Evolutionary conservation across 2,797 vertebrate species (phyloP), one percentile per base, ranked within the genome.

Genomic region (Manis pentadactyla): DNA sequence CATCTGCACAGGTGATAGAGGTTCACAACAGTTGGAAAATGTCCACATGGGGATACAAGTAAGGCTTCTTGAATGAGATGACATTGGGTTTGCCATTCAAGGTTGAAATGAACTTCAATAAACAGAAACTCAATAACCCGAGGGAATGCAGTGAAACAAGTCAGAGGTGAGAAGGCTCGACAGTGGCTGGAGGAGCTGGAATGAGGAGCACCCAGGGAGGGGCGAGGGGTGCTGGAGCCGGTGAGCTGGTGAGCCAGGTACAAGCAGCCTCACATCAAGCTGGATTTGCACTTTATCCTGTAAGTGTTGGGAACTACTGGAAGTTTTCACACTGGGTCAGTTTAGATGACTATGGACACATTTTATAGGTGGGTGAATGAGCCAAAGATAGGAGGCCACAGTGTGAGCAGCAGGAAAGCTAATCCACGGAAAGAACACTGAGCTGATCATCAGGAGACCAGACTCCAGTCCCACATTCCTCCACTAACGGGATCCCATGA

Each of bases 311-410:
- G 18, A 64, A 12, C 27, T 7, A 5, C 0, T n/a, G 39, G 10
- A 49, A 61, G 87, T 19, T 29, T 81, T 57, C 6, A 12, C 0
- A 13, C 55, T 39, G 8, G 8, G 8, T 8, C 4, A 0, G 18
- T 6, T 29, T 51, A 61, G 46, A 57, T 68, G 21, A 75, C 37
- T 14, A 55, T 18, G 51, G 85, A 90, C 53, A 39, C 23, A 42
- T 11, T 29, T 73, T 7, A 10, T 29, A 2, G 8, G 1, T 23
- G 51, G 57, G 13, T 3, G 3, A 1, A 42, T 0, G 1, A 25
- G 14, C 57, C 17, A 34, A 63, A 29, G 49, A n/a, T 21, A 1
- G 19, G 37, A 63, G 18, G 37, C 18, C 4, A 11, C n/a, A 0
- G 0, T 4, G 46, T 29, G 69, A 23, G 23, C 25, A 14, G 15